These are phyloP conservation scores for Tarsius wallacei DNA, from an alignment of 2,797 vertebrate genomes.

Conservation along the genomic window DNA sequence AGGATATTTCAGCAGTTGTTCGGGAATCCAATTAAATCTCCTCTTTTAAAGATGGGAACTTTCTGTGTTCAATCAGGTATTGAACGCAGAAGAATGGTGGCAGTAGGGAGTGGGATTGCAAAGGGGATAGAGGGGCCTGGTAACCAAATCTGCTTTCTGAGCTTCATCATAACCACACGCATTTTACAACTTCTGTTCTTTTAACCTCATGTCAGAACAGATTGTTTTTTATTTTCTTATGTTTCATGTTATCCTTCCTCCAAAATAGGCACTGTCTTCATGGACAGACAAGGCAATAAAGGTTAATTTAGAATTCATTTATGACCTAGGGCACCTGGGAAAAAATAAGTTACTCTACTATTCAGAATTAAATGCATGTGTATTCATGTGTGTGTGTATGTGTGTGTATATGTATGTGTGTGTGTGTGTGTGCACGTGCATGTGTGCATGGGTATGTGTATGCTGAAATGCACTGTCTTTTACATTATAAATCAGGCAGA, in stretches of 20 bases:
- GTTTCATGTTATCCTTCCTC: conserved; percentile 37
- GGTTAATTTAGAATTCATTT: conserved; percentile 63
- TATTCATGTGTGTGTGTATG: background rate
- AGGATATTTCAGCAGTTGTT: background rate
- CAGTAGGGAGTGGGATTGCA: no score
- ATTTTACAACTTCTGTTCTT: no score
- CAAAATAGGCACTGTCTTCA: conserved; percentile 1
- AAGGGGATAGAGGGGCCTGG: no score
- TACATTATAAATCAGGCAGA: background rate
- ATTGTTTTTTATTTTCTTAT: conserved; percentile 1
- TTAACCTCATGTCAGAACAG: conserved; percentile 37
- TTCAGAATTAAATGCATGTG: background rate
- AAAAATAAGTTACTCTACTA: conserved; percentile 41
- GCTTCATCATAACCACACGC: no score
- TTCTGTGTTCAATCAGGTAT: background rate
- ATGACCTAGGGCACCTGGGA: conserved; percentile 42
- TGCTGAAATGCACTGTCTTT: background rate
- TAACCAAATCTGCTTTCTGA: no score
- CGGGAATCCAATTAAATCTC: background rate
- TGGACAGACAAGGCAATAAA: background rate
- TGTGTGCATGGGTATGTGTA: fast-evolving
- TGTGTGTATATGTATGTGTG: background rate
- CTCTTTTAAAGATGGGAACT: background rate
- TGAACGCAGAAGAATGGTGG: no score
- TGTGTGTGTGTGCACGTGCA: fast-evolving